phyloP scores from a whole-genome alignment of 2,888 invertebrate species.

The Thymelicus acteon region DNA sequence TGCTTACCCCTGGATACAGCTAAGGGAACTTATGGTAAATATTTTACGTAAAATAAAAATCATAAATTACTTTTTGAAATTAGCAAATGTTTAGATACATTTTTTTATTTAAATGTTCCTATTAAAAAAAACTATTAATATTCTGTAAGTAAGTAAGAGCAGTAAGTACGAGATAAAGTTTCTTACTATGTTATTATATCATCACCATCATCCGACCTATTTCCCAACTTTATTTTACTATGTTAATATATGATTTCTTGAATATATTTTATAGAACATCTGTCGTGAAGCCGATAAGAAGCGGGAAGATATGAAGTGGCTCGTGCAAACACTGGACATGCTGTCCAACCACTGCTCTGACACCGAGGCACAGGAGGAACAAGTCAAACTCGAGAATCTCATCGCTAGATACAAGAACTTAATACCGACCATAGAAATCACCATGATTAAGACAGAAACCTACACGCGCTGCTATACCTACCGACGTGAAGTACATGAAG shows the following conservation, averaged over 20 bases:
- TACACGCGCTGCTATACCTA: conserved; percentile 97
- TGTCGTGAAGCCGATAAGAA: conserved; percentile 95
- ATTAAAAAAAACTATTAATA: too few species aligned
- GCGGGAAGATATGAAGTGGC: conserved; percentile 97
- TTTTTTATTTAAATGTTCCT: too few species aligned
- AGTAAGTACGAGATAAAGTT: too few species aligned
- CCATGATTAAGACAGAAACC: conserved; percentile 96
- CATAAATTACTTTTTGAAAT: too few species aligned
- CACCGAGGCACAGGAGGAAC: conserved; percentile 91
- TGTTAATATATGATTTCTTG: background rate
- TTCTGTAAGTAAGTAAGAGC: too few species aligned
- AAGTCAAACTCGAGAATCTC: conserved; percentile 91
- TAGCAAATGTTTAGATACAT: too few species aligned
- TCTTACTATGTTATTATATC: too few species aligned
- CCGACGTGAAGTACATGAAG: conserved; percentile 94
- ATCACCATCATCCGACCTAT: too few species aligned
- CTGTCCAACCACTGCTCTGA: conserved; percentile 93
- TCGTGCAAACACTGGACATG: conserved; percentile 95
- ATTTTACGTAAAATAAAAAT: conserved; percentile 32
- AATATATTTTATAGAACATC: conserved; percentile 87
- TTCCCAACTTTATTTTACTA: too few species aligned
- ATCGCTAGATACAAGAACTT: conserved; percentile 95
- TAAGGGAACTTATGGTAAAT: conserved; percentile 82
- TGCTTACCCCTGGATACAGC: conserved; percentile 65
- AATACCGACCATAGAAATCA: conserved; percentile 96